Percentiles rank a stretch among this genome's conserved stretches.
These are phyloP conservation scores for Lates japonicus DNA, from an alignment of 2,797 vertebrate species.

Conservation along the genomic window DNA sequence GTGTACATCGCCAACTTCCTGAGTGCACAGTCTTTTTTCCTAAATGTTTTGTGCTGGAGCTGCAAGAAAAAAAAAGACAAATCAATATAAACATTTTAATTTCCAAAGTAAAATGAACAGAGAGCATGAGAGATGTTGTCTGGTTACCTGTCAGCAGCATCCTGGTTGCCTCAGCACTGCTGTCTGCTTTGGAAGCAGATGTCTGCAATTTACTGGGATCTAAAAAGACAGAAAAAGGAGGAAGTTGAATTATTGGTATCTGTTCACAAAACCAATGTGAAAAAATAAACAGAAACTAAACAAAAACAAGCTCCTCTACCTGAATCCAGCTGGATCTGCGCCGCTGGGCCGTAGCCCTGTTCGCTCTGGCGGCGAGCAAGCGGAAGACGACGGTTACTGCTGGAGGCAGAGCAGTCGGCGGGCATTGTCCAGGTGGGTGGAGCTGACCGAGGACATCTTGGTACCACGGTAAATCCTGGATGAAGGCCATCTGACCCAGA, in stretches of 20 bases:
- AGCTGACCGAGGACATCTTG: conserved; percentile 90
- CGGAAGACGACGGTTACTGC: conserved; percentile 97
- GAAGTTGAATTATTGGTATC: background rate
- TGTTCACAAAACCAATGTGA: background rate
- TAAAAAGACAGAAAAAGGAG: conserved; percentile 46
- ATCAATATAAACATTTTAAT: background rate
- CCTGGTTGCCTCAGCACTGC: conserved; percentile 61
- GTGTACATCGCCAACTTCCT: conserved; percentile 40
- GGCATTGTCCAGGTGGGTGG: conserved; percentile 92
- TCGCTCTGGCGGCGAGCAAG: conserved; percentile 98
- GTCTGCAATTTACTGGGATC: conserved; percentile 77
- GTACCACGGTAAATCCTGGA: conserved; percentile 97
- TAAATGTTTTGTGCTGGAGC: conserved; percentile 73
- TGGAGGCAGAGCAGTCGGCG: conserved; percentile 91
- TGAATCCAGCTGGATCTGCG: conserved; percentile 99
- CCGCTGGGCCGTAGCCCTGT: conserved; percentile 96
- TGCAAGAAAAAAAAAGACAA: conserved; percentile 42
- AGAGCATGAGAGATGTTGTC: fast-evolving
- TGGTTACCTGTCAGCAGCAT: conserved; percentile 77
- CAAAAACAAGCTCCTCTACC: conserved; percentile 77
- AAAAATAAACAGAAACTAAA: background rate
- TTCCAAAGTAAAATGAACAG: background rate
- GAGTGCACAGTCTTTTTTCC: conserved; percentile 49
- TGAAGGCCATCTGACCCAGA: conserved; percentile 93
- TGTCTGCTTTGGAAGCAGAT: conserved; percentile 64